These are phyloP conservation scores for Rhadinocentrus ornatus DNA, from an alignment of 2,797 vertebrate species.

Conservation along the genomic window DNA sequence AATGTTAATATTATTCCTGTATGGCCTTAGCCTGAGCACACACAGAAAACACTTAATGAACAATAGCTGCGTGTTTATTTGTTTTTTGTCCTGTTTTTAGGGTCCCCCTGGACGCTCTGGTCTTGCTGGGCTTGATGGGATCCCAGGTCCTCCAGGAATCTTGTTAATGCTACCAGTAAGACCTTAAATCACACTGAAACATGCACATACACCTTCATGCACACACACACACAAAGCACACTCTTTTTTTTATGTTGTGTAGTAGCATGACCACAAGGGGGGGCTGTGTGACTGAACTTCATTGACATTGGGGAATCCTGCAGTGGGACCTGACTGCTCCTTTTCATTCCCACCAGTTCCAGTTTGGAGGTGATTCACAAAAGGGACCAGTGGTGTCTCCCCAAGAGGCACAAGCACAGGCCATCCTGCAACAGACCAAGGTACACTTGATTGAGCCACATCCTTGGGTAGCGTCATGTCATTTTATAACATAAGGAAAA, in stretches of 20 bases:
- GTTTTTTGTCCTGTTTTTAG: slow-evolving; percentile 64
- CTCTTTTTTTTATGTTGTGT: slow-evolving; percentile 34
- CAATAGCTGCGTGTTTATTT: slow-evolving; percentile 3
- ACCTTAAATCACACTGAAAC: slow-evolving; percentile 24
- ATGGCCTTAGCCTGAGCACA: background rate
- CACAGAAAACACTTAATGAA: background rate
- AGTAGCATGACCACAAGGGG: slow-evolving; percentile 71
- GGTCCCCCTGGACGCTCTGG: slow-evolving; percentile 89
- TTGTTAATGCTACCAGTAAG: slow-evolving; percentile 92
- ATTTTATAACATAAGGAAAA: background rate
- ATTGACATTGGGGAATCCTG: slow-evolving; percentile 61
- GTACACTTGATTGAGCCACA: slow-evolving; percentile 64
- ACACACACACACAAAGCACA: background rate
- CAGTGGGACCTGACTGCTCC: slow-evolving; percentile 32
- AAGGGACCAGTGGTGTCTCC: slow-evolving; percentile 90
- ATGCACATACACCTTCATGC: background rate
- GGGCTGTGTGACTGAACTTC: slow-evolving; percentile 72
- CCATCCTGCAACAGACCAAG: slow-evolving; percentile 90
- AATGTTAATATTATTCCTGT: background rate
- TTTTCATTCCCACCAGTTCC: slow-evolving; percentile 83
- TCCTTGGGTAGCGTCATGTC: background rate
- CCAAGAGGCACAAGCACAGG: slow-evolving; percentile 92
- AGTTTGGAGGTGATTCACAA: slow-evolving; percentile 84
- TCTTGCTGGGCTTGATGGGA: slow-evolving; percentile 87
- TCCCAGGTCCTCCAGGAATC: slow-evolving; percentile 88